These are phyloP conservation scores for Merodon equestris DNA, from an alignment of 2,888 invertebrate genomes.

Conservation along the genomic window DNA sequence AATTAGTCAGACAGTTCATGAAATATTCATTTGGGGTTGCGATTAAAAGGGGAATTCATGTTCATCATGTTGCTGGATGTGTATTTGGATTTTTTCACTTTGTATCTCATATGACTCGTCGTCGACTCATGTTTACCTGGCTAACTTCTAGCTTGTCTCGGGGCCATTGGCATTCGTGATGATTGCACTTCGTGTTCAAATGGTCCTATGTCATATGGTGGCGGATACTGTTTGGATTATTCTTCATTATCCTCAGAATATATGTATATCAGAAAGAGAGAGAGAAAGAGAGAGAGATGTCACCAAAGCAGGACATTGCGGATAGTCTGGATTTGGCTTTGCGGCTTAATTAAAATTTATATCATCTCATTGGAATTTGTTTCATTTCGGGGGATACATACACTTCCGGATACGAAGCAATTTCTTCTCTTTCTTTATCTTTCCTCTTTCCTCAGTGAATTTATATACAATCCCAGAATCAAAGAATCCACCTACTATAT, in stretches of 20 bases:
- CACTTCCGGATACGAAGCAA: too few relatives aligned
- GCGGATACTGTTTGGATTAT: conserved; percentile 50
- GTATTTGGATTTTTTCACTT: conserved; percentile 3
- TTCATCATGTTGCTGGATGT: too few relatives aligned
- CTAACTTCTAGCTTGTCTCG: conserved; percentile 28
- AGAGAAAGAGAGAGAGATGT: too few relatives aligned
- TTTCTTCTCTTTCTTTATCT: too few relatives aligned
- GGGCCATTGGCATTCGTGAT: conserved; percentile 38
- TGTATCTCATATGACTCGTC: too few relatives aligned
- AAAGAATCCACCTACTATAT: too few relatives aligned
- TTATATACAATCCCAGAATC: too few relatives aligned
- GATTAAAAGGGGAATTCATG: conserved; percentile 27
- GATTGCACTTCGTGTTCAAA: conserved; percentile 19
- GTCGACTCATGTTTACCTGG: conserved; percentile 34
- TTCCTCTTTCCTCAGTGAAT: too few relatives aligned
- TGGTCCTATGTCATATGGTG: conserved; percentile 6
- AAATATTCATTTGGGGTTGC: conserved; percentile 57
- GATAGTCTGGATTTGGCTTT: conserved; percentile 34
- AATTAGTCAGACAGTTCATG: conserved; percentile 52
- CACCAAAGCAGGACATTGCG: conserved; percentile 37
- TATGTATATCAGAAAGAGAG: too few relatives aligned
- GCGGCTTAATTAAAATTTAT: conserved; percentile 54
- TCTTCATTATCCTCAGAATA: conserved; percentile 59
- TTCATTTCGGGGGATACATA: background rate
- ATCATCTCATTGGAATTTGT: conserved; percentile 39